Evolutionary conservation across 2,888 invertebrate species (phyloP), one percentile per base, ranked within the genome.

Genomic region (Lagria hirta): DNA sequence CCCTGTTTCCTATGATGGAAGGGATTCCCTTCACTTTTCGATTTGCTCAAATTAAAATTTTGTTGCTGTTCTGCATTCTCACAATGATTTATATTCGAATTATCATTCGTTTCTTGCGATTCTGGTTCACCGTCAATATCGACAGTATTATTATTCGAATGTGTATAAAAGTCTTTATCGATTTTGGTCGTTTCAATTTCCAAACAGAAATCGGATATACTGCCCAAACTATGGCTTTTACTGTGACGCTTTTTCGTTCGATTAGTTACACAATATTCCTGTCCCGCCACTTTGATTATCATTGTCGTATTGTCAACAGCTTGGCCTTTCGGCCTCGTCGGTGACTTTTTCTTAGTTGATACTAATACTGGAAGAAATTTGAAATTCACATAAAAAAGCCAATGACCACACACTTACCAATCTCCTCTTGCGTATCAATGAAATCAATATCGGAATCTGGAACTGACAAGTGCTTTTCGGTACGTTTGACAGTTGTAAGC

Each of bases 361-460:
- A 54, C 48, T 34, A 48, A 35, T 32, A 47, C 43, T 33, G 38
- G 21, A 38, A 28, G 18, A 7, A 35, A 21, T 7, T 20, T 14
- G 13, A 13, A 34, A 21, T 24, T 23, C 24, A 47, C 21, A 22
- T 11, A 24, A 29, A 36, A 37, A 24, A 35, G 48, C 35, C 26
- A 8, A 7, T 14, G 18, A 17, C 15, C 16, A 11, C 5, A n/a
- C 5, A 26, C 62, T 63, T 55, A 69, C 66, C 59, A 27, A 42
- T 51, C 42, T 71, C 71, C 14, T 69, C 69, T 4, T 43, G 36
- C 5, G 74, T 83, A 60, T 86, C 86, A 51, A 86, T 85, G 57
- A 82, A 86, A 66, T 84, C 83, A 33, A 86, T 83, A 60, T 85
- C 84, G 15, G 81, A 78, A 59, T 84, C 84, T 27, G 73, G 73